Conservation (phyloP, 2,797 vertebrate genomes). For the Macroramphosus scolopax region DNA sequence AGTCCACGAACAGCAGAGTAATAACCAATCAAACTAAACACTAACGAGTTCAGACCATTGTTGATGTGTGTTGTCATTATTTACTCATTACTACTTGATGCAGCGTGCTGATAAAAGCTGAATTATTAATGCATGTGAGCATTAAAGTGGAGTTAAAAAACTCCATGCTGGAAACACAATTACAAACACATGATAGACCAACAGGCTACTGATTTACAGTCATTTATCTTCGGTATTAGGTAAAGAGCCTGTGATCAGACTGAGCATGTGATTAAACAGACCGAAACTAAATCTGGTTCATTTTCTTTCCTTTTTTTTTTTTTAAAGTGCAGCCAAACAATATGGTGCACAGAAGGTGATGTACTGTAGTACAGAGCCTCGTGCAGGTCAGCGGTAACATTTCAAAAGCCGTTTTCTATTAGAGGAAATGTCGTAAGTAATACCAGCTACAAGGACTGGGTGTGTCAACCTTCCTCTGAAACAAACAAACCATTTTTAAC, state of each 20-base stretch:
- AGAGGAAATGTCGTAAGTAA: conserved; percentile 84
- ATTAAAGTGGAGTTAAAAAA: no score
- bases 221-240: no score
- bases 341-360: conserved; percentile 44
- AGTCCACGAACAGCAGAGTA: not conserved
- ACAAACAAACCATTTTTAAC: conserved; percentile 87
- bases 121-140: not conserved
- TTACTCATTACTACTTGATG: not conserved
- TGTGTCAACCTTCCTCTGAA: conserved; percentile 84
- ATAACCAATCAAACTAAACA: not conserved
- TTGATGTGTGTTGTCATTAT: no score
- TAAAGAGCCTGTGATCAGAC: no score
- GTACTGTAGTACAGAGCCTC: conserved; percentile 42
- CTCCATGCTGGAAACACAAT: no score
- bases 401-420: conserved; percentile 80
- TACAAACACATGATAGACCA: no score
- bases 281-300: conserved; percentile 8
- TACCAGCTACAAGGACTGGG: conserved; percentile 82
- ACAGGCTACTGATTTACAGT: no score
- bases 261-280: conserved; percentile 23
- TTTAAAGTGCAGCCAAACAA: conserved; percentile 3
- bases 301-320: no score
- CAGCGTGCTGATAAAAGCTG: not conserved
- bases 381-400: conserved; percentile 64
- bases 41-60: no score